phyloP scores from a whole-genome alignment of 1,140 invertebrate species.

The Papilio polytes region DNA sequence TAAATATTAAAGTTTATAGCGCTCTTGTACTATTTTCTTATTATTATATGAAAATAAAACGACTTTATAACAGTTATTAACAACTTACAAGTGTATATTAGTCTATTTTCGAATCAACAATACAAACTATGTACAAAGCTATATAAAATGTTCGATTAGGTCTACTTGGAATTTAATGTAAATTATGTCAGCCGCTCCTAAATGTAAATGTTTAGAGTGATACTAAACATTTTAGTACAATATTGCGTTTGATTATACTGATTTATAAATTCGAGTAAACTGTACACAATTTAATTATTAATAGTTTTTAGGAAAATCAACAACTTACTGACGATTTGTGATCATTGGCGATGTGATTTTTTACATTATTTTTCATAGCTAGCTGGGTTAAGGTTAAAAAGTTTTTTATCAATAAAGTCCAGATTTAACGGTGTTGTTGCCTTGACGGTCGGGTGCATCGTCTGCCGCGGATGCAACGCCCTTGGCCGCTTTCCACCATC shows the following conservation, averaged over 20 bases:
- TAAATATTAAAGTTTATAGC: slow-evolving; percentile 19
- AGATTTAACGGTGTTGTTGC: slow-evolving; percentile 47
- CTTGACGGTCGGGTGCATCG: slow-evolving; percentile 46
- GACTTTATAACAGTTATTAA: not conserved
- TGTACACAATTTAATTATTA: not conserved
- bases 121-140: not conserved
- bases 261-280: not conserved
- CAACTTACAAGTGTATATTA: not conserved
- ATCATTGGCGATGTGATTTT: not conserved
- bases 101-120: not conserved
- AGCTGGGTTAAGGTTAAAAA: slow-evolving; percentile 42
- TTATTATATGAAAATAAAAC: not conserved
- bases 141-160: not conserved
- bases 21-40: slow-evolving; percentile 26
- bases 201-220: not conserved
- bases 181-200: not conserved
- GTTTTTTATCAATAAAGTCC: slow-evolving; percentile 48
- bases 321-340: not conserved
- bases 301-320: not conserved
- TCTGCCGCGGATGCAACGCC: slow-evolving; percentile 53
- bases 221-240: not conserved
- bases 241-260: not conserved
- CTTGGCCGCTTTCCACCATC: slow-evolving; percentile 65
- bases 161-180: not conserved
- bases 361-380: slow-evolving; percentile 22